Percentiles rank a stretch among this genome's conserved stretches.
phyloP scores from a whole-genome alignment of 2,113 vertebrate genomes.

The Coptodon rendalli region DNA sequence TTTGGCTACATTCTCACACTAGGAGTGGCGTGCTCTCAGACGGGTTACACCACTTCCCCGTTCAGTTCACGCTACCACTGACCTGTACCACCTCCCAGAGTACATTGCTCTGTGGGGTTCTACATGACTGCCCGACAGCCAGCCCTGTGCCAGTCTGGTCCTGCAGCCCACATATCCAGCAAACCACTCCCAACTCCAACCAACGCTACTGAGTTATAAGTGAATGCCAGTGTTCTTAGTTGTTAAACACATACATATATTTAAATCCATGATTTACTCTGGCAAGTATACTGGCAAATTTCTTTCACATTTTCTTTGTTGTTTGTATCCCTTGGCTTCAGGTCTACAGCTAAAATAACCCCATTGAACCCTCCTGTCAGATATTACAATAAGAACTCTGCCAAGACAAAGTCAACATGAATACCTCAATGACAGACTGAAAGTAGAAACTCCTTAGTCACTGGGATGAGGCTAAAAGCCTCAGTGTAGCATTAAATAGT shows the following conservation, averaged over 20 bases:
- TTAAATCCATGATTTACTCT: neutral
- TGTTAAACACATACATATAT: neutral
- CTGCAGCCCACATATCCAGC: neutral
- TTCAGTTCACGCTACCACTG: constrained; percentile 3
- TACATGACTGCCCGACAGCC: constrained; percentile 16
- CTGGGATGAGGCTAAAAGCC: neutral
- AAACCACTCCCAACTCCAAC: neutral
- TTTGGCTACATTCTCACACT: neutral
- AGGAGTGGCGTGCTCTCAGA: constrained; percentile 27
- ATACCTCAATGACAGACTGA: neutral
- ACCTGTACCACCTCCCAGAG: constrained; percentile 24
- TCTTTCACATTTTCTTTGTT: neutral
- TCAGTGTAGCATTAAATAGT: neutral
- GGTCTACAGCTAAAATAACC: neutral
- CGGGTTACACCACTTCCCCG: neutral
- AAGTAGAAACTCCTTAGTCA: neutral
- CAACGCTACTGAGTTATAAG: neutral
- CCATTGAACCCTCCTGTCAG: neutral
- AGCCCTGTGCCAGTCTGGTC: neutral
- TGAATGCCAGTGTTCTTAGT: neutral
- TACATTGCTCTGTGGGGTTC: constrained; percentile 16
- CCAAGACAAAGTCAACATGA: constrained; percentile 17
- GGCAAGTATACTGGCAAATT: rapidly evolving
- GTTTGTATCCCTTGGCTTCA: neutral
- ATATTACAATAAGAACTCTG: neutral